phyloP scores from a whole-genome alignment of 2,797 vertebrate genomes.

The Naso thynnoides region DNA sequence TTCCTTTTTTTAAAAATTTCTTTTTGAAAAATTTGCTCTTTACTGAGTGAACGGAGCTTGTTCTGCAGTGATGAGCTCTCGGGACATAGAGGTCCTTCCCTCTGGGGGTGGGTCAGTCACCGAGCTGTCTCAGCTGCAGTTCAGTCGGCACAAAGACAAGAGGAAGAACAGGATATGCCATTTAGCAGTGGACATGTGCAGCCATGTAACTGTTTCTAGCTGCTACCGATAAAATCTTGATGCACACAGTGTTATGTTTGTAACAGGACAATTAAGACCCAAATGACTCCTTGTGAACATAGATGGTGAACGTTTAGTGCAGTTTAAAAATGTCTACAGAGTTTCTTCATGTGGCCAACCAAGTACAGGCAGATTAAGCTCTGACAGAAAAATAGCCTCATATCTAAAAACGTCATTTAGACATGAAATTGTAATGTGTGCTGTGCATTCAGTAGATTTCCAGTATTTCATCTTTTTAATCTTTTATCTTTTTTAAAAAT shows the following conservation, averaged over 20 bases:
- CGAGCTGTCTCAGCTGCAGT: constrained; percentile 47
- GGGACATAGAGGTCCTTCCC: constrained; percentile 20
- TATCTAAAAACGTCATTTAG: no score
- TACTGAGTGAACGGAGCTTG: constrained; percentile 10
- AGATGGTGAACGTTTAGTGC: neutral
- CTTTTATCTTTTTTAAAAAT: no score
- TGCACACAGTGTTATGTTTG: constrained; percentile 8
- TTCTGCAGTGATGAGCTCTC: constrained; percentile 22
- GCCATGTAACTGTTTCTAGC: constrained; percentile 8
- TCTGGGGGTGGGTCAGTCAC: constrained; percentile 53
- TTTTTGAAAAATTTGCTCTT: neutral
- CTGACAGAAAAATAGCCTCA: no score
- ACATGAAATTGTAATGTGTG: no score
- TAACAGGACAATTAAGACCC: neutral
- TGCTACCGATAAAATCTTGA: constrained; percentile 5
- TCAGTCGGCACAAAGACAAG: constrained; percentile 39
- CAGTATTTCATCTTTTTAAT: no score
- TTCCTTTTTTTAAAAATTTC: neutral
- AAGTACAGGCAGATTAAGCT: neutral
- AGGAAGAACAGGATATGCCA: constrained; percentile 38
- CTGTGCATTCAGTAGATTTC: no score
- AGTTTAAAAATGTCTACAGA: neutral
- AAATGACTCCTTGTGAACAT: neutral
- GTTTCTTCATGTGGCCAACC: neutral
- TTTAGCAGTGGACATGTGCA: neutral